Conservation (phyloP, 2,888 invertebrate genomes). For the Rhaphigaster nebulosa region DNA sequence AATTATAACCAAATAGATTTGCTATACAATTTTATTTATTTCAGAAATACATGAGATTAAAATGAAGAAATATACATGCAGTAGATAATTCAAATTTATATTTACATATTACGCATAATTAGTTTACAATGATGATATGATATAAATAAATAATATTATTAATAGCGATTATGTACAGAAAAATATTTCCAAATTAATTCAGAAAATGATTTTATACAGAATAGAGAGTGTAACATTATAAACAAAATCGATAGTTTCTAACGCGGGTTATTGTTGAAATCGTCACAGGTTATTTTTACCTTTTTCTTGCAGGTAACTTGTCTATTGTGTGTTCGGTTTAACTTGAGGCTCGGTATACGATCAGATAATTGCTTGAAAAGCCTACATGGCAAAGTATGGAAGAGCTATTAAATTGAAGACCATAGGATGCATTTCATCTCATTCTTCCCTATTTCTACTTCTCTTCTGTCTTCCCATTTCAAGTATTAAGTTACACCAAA, state of each 20-base stretch:
- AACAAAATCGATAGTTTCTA: background rate
- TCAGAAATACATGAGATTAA: background rate
- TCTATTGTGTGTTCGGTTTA: background rate
- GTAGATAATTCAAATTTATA: background rate
- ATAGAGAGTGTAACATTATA: conserved; percentile 36
- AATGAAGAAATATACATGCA: background rate
- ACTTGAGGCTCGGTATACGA: background rate
- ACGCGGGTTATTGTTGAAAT: no score
- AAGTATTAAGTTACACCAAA: no score
- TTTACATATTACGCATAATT: background rate
- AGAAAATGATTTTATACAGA: background rate
- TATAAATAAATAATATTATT: background rate
- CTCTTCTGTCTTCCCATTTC: no score
- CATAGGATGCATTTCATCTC: no score
- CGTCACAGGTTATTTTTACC: no score
- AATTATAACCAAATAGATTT: background rate
- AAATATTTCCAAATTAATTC: background rate
- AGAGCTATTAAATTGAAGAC: no score
- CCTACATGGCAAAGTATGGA: no score
- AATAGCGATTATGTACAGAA: background rate
- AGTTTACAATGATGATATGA: background rate
- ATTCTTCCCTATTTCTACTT: no score
- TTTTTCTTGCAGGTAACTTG: no score
- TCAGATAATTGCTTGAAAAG: background rate
- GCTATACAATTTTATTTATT: background rate